Conservation (phyloP, 2,797 vertebrate genomes). For the Loris lydekkerianus region DNA sequence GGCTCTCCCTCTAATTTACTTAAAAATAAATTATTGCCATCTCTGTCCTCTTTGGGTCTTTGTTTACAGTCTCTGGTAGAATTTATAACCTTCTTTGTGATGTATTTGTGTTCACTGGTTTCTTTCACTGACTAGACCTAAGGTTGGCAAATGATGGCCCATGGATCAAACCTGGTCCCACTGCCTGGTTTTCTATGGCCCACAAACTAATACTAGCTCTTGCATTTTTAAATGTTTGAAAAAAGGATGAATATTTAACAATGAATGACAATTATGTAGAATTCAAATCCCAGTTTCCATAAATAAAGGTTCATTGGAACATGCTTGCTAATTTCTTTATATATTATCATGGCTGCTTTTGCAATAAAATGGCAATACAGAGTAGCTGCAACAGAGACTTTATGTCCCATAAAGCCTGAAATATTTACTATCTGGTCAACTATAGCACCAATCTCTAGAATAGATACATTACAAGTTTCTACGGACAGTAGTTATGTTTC, state of each 20-base stretch:
- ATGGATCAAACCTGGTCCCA: neutral
- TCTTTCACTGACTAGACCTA: neutral
- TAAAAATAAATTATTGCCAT: neutral
- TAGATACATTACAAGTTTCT: neutral
- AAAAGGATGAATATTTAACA: neutral
- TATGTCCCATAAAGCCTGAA: neutral
- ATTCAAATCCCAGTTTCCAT: slow-evolving; percentile 1
- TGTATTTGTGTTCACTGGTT: neutral
- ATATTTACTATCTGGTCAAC: neutral
- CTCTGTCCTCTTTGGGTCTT: neutral
- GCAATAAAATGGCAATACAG: neutral
- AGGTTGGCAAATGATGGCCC: neutral
- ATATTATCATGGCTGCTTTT: neutral
- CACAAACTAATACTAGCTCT: neutral
- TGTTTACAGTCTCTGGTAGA: neutral
- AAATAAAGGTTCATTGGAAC: neutral
- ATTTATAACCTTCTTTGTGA: neutral
- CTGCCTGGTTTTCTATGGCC: neutral
- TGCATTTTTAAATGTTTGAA: neutral
- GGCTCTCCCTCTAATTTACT: neutral
- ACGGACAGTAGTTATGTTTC: neutral
- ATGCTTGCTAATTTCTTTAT: neutral
- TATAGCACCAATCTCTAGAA: neutral
- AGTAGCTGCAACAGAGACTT: neutral
- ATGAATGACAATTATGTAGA: slow-evolving; percentile 2